These are phyloP conservation scores for Acrossocheilus wenchowensis DNA, from an alignment of 2,797 vertebrate genomes.

Conservation along the genomic window DNA sequence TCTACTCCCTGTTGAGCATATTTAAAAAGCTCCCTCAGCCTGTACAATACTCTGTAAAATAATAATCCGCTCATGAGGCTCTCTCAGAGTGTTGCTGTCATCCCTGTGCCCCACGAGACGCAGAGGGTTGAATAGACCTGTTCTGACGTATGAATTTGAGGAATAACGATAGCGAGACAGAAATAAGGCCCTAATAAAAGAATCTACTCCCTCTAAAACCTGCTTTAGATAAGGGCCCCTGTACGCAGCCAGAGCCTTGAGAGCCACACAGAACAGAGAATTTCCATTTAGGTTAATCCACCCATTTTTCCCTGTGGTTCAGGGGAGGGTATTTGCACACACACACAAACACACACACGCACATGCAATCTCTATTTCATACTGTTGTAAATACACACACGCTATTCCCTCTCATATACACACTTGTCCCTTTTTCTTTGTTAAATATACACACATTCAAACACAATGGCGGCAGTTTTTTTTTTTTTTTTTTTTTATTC, in stretches of 20 bases:
- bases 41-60: conserved; percentile 53
- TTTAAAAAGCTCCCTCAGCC: conserved; percentile 35
- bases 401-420: not conserved
- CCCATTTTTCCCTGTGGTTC: conserved; percentile 26
- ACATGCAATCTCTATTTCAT: conserved; percentile 18
- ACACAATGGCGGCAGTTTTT: conserved; percentile 41
- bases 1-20: conserved; percentile 49
- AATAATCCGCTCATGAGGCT: conserved; percentile 57
- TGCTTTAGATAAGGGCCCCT: conserved; percentile 54
- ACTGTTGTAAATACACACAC: conserved; percentile 19
- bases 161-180: conserved; percentile 42
- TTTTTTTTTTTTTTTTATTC: not conserved
- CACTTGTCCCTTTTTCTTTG: conserved; percentile 11
- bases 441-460: conserved; percentile 54
- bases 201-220: conserved; percentile 53
- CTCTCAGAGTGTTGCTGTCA: conserved; percentile 54
- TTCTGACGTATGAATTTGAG: conserved; percentile 45
- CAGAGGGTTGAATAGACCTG: conserved; percentile 38
- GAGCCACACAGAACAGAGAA: conserved; percentile 50
- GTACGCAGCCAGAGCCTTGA: conserved; percentile 42
- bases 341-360: conserved; percentile 41
- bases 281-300: conserved; percentile 60
- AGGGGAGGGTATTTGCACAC: conserved; percentile 6
- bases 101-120: conserved; percentile 52
- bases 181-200: conserved; percentile 58